Evolutionary conservation across 2,113 vertebrate genomes (phyloP), one percentile per base, ranked within the genome.

Genomic region (Corynorhinus townsendii): DNA sequence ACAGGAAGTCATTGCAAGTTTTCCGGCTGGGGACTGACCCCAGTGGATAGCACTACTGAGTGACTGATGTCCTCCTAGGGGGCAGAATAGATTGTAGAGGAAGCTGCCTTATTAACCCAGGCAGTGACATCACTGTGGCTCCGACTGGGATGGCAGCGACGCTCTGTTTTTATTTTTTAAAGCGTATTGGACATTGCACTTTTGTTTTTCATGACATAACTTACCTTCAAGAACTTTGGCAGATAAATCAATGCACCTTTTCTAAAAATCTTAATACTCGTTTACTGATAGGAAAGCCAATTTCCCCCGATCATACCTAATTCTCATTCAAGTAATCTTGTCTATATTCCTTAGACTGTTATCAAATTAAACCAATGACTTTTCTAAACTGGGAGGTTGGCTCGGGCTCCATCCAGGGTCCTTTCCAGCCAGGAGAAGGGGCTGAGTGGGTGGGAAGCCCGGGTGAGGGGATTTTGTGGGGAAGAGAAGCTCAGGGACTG

Each of bases 201-300:
- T 92, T 45, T 76, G 28, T 59, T 93, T 95, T 84, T 84, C 43
- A 56, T 54, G 38, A 59, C 77, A 59, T 59, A 40, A 40, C 22
- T 81, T 40, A 40, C 77, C 64, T 86, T 86, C 64, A 89, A 89
- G 81, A 66, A 71, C 52, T 81, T 43, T 22, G 40, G 64, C 56
- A 79, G 87, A 69, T 54, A 68, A 95, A 95, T 69, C 69, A 83
- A 91, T 76, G 43, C 30, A 35, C 69, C 45, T 68, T 71, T 91
- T 73, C 20, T 83, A 81, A 40, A 73, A 85, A 76, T 35, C 35
- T 24, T 33, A 72, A 24, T 20, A 69, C 56, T 81, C 62, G 38
- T 40, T 35, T 82, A 82, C 56, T 1, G 8, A 33, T 14, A 69
- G 26, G 45, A 62, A 85, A 83, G 12, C 35, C 33, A 24, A 5